Evolutionary conservation across 1,140 invertebrate species (phyloP), one percentile per base, ranked within the genome.

Genomic region (Drosophila virilis): DNA sequence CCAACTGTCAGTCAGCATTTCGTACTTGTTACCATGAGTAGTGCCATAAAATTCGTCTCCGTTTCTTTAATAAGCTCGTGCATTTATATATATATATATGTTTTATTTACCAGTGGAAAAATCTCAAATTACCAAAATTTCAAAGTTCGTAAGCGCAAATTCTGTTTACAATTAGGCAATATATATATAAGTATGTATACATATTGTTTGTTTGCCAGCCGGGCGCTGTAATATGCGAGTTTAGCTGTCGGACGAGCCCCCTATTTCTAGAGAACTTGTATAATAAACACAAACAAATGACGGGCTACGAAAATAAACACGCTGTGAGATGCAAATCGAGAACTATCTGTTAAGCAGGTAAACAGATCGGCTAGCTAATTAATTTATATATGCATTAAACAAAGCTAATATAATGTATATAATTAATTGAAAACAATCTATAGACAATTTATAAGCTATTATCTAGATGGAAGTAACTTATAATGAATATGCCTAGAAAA

Each of bases 161-260:
- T 55, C 8, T 58, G 9, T 51, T 72, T 38, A 35, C 17, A 46
- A 12, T 15, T 33, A 35, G 50, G 5, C 4, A 8, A n/a, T 37
- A 13, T 46, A 15, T 48, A 35, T 69, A 43, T 42, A 38, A n/a
- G n/a, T 35, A 22, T 17, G 1, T 17, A 42, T 60, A 43, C 22
- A 8, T 43, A 28, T 35, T 42, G 8, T 42, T 22, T 13, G n/a
- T 37, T 51, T 42, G 32, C 28, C 38, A 12, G 28, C 9, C 13
- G 22, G 22, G 22, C 22, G 52, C 33, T 50, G 48, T 51, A 42
- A 64, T 46, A 33, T 15, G 9, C 35, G 22, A 37, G 22, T 33
- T 12, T 17, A 9, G n/a, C 61, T 33, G 38, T 15, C 15, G 9
- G 61, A 73, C 70, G 64, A 73, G 70, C 70, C 70, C 70, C 70